Evolutionary conservation across 2,888 invertebrate species (phyloP).

Genomic region (Mayetiola destructor): DNA sequence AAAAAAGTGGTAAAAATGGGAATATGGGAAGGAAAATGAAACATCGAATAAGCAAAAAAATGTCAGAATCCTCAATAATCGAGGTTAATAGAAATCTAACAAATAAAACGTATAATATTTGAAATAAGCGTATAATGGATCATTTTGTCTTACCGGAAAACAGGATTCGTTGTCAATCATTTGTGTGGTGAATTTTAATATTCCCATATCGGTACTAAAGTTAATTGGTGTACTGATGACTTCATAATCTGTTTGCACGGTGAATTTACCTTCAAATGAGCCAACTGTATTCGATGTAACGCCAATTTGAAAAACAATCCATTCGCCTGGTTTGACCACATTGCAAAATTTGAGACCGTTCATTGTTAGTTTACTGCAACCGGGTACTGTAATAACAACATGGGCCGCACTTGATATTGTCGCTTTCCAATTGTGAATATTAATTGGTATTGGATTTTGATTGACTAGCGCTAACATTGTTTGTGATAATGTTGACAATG

Average conservation of each 20-base stretch:
- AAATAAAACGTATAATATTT: not conserved
- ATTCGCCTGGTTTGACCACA: slow-evolving; percentile 42
- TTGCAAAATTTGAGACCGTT: slow-evolving; percentile 32
- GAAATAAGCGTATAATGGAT: too few relatives aligned
- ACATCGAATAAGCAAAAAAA: too few relatives aligned
- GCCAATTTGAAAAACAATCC: slow-evolving; percentile 56
- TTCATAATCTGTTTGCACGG: slow-evolving; percentile 57
- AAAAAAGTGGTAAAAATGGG: too few relatives aligned
- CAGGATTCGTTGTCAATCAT: slow-evolving; percentile 58
- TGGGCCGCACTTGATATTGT: slow-evolving; percentile 23
- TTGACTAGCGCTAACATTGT: slow-evolving; percentile 27
- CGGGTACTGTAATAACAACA: slow-evolving; percentile 17
- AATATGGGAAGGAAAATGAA: too few relatives aligned
- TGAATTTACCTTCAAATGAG: slow-evolving; percentile 50
- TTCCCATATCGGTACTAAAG: slow-evolving; percentile 60
- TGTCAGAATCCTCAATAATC: too few relatives aligned
- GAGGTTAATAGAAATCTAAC: not conserved
- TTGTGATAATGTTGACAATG: slow-evolving; percentile 20
- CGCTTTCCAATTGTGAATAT: slow-evolving; percentile 29
- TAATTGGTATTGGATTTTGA: slow-evolving; percentile 29
- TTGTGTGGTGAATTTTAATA: slow-evolving; percentile 51
- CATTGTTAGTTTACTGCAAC: slow-evolving; percentile 18
- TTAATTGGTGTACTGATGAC: slow-evolving; percentile 54
- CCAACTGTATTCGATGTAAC: slow-evolving; percentile 54
- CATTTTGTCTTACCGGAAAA: slow-evolving; percentile 54